Base-by-base conservation (phyloP, 2,888 invertebrate species). In the Smittia aterrima region DNA sequence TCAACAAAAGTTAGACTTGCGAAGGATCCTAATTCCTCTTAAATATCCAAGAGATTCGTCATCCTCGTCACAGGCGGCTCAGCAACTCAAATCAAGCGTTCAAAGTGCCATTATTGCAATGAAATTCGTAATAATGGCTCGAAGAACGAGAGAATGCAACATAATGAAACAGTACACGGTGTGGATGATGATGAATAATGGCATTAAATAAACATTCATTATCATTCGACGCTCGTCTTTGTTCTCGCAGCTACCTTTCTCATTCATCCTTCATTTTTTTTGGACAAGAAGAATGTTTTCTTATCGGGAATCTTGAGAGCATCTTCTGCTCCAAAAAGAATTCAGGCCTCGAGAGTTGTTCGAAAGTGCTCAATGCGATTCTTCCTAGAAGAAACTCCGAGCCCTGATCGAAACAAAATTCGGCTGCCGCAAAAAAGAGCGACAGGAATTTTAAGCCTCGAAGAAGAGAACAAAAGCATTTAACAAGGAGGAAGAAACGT, bases 111-210 rank as follows among this genome's bases (percentile, higher is more conserved):
- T 67, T 67, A 18, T 67, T 67, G 67, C 67, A 38, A 67, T 25
- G 20, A 64, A 16, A 27, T n/a, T n/a, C n/a, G 13, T 18, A 16
- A 64, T 11, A n/a, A 11, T n/a, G n/a, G 66, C n/a, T 66, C 32
- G 40, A 38, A 38, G 38, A 32, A 27, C 24, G 24, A 27, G 25
- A 64, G 25, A 20, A 25, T 25, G 64, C 32, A 64, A 27, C 64
- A 67, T 67, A 38, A 67, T 67, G 40, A 67, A 27, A 27, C 67
- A 27, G 67, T 27, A 40, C 25, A 67, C 20, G 27, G 67, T 67
- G 67, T 67, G 38, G 27, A 67, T 67, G 67, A 67, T 67, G 67
- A 40, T 67, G 67, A 67, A 67, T 67, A 67, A 67, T 67, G 67
- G 40, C 40, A 67, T 40, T 67, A 40, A 67, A 67, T 67, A 67